Percentiles rank a stretch among this genome's conserved stretches.
Evolutionary conservation across 2,888 invertebrate species (phyloP).

Genomic region (Leucoptera coffeella): DNA sequence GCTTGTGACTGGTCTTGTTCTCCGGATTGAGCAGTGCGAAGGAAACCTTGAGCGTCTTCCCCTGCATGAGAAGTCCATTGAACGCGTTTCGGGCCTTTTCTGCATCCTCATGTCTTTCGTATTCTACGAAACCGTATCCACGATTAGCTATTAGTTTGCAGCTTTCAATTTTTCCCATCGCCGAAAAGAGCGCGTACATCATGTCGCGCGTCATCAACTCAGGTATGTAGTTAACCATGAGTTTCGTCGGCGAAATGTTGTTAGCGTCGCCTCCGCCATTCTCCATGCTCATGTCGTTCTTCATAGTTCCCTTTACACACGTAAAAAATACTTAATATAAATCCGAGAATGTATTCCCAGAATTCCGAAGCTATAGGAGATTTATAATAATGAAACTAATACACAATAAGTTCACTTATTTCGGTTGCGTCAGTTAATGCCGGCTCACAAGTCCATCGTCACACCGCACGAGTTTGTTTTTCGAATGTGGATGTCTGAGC

Average conservation of each 20-base stretch:
- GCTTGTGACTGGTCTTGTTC: constrained; percentile 44
- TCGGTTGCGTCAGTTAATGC: too few relatives aligned
- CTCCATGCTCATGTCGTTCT: constrained; percentile 39
- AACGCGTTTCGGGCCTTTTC: constrained; percentile 48
- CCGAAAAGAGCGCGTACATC: constrained; percentile 50
- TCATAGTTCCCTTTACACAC: constrained; percentile 36
- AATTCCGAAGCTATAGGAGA: too few relatives aligned
- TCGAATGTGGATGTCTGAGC: too few relatives aligned
- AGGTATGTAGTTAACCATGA: constrained; percentile 52
- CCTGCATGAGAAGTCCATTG: constrained; percentile 48
- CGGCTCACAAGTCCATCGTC: constrained; percentile 50
- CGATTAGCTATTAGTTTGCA: constrained; percentile 46
- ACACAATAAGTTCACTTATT: too few relatives aligned
- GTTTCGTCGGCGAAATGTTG: constrained; percentile 53
- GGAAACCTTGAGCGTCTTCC: constrained; percentile 46
- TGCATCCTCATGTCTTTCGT: constrained; percentile 47
- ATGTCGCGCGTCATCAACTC: constrained; percentile 50
- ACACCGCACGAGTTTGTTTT: constrained; percentile 33
- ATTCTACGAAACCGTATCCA: constrained; percentile 48
- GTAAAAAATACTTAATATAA: too few relatives aligned
- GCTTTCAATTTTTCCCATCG: constrained; percentile 48
- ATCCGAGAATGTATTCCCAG: too few relatives aligned
- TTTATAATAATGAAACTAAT: too few relatives aligned
- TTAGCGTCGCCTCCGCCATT: constrained; percentile 43
- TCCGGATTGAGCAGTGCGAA: constrained; percentile 48